Conservation (phyloP, 2,888 invertebrate genomes). For the Apodemia mormo region DNA sequence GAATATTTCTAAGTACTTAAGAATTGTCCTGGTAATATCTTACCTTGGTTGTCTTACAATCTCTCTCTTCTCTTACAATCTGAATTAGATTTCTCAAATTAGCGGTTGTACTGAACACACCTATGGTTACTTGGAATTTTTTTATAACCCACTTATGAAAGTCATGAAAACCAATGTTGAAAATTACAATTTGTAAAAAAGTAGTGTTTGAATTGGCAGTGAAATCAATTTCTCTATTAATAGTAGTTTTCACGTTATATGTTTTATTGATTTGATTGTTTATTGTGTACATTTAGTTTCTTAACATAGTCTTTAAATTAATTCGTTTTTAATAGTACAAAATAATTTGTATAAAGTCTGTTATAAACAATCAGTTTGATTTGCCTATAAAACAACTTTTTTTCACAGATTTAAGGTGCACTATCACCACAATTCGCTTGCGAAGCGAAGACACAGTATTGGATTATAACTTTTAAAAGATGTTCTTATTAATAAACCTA, state of each 20-base stretch:
- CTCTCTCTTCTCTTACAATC: no score
- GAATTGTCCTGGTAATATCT: no score
- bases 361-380: not conserved
- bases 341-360: not conserved
- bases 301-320: not conserved
- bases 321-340: not conserved
- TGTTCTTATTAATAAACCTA: no score
- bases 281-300: not conserved
- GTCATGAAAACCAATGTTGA: not conserved
- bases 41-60: no score
- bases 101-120: no score
- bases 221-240: constrained; percentile 11
- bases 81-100: no score
- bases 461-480: not conserved
- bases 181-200: not conserved
- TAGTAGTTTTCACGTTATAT: not conserved
- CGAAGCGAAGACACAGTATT: not conserved
- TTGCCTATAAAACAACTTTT: not conserved
- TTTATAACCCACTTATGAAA: no score
- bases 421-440: not conserved
- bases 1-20: no score
- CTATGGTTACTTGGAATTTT: no score
- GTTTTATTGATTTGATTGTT: constrained; percentile 2
- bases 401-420: not conserved
- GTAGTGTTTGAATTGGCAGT: constrained; percentile 8